Conservation (phyloP, 2,888 invertebrate genomes). For the Elysia crispata region DNA sequence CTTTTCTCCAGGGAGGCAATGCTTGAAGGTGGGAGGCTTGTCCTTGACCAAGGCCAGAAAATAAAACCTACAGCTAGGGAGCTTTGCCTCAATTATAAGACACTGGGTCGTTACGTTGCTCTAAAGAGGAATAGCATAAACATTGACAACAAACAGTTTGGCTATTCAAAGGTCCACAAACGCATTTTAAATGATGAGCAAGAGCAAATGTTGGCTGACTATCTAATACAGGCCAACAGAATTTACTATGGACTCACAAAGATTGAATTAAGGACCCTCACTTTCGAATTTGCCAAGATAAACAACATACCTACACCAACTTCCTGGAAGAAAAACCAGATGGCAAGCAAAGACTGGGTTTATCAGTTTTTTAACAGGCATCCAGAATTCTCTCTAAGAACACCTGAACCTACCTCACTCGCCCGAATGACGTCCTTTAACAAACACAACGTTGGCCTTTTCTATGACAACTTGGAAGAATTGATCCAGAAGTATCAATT, state of each 20-base stretch:
- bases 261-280: not conserved
- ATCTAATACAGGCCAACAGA: not conserved
- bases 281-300: not conserved
- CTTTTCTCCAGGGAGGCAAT: no score
- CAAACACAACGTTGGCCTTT: constrained; percentile 12
- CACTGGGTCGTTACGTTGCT: not conserved
- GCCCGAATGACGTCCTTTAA: not conserved
- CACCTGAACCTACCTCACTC: constrained; percentile 12
- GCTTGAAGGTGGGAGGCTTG: no score
- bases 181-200: not conserved
- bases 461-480: constrained; percentile 21
- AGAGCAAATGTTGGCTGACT: constrained; percentile 1
- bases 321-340: not conserved
- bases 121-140: not conserved
- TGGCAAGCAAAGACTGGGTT: constrained; percentile 18
- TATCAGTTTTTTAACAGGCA: not conserved
- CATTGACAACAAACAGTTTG: constrained; percentile 2
- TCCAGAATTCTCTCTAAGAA: not conserved
- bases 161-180: not conserved
- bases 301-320: not conserved
- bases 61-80: not conserved
- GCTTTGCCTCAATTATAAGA: not conserved
- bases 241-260: constrained; percentile 1
- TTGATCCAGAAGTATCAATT: not conserved
- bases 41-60: no score